phyloP scores from a whole-genome alignment of 2,113 vertebrate species.

The Gyps fulvus region DNA sequence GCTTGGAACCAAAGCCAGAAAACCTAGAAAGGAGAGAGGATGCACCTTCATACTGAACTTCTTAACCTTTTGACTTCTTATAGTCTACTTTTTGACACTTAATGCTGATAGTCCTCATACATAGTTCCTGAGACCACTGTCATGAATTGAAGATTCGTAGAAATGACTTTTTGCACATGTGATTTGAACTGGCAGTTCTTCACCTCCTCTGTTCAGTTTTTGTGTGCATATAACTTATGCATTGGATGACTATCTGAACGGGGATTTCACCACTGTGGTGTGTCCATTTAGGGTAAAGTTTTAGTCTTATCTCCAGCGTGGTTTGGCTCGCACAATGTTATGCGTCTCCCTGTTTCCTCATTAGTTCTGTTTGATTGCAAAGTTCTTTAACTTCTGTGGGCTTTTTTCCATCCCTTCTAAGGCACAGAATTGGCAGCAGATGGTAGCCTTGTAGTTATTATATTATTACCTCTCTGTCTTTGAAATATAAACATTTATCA shows the following conservation, averaged over 20 bases:
- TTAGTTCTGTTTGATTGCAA: constrained; percentile 34
- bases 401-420: constrained; percentile 63
- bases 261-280: background rate
- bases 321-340: background rate
- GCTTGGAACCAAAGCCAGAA: background rate
- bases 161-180: rapidly evolving
- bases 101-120: rapidly evolving
- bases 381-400: constrained; percentile 1
- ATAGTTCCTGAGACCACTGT: background rate
- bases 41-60: background rate
- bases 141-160: rapidly evolving
- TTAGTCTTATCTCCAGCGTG: background rate
- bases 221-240: rapidly evolving
- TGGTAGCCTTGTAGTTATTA: background rate
- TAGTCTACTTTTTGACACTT: background rate
- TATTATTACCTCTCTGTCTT: background rate
- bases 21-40: background rate
- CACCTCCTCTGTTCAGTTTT: background rate
- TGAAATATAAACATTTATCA: background rate
- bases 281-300: constrained; percentile 55
- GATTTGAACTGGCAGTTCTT: background rate
- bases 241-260: background rate
- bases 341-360: background rate
- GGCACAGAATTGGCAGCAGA: constrained; percentile 17
- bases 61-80: background rate